Evolutionary conservation across 2,888 invertebrate genomes (phyloP).

Genomic region (Gryllus longicercus): DNA sequence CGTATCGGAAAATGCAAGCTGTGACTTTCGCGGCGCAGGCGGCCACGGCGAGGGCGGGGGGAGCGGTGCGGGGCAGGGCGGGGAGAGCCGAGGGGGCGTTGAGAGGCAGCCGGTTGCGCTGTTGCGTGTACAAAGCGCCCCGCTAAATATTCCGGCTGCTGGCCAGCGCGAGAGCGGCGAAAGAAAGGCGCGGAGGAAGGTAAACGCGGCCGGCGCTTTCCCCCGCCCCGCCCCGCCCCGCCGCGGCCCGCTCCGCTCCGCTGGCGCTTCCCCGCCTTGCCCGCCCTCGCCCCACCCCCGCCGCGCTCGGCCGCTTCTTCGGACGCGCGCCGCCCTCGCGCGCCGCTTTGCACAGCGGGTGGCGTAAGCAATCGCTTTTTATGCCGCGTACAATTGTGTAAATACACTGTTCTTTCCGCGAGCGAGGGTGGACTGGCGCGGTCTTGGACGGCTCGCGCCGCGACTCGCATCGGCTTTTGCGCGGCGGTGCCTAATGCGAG

Average conservation of each 20-base stretch:
- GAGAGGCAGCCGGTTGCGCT: no score
- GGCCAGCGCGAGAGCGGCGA: not conserved
- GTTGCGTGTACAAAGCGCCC: conserved; percentile 8
- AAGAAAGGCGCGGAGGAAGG: not conserved
- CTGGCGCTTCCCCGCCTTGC: no score
- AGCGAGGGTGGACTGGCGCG: no score
- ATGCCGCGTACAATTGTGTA: no score
- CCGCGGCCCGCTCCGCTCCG: not conserved
- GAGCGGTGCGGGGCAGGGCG: not conserved
- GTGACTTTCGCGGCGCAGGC: not conserved
- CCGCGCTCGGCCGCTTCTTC: no score
- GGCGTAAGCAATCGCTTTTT: no score
- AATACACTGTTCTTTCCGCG: no score
- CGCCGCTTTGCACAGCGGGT: no score
- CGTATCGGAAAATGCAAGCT: conserved; percentile 17
- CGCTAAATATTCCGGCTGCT: not conserved
- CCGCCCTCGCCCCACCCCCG: no score
- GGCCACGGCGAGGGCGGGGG: not conserved
- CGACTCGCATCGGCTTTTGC: not conserved
- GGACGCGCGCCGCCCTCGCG: no score
- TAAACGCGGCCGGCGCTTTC: not conserved
- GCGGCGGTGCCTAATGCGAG: not conserved
- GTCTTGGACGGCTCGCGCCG: not conserved
- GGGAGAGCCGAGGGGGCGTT: not conserved
- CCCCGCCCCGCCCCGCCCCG: not conserved